A percentile compares a stretch with the other conserved stretches of the same genome.
phyloP scores from a whole-genome alignment of 2,797 vertebrate species.

The Danio kyathit region DNA sequence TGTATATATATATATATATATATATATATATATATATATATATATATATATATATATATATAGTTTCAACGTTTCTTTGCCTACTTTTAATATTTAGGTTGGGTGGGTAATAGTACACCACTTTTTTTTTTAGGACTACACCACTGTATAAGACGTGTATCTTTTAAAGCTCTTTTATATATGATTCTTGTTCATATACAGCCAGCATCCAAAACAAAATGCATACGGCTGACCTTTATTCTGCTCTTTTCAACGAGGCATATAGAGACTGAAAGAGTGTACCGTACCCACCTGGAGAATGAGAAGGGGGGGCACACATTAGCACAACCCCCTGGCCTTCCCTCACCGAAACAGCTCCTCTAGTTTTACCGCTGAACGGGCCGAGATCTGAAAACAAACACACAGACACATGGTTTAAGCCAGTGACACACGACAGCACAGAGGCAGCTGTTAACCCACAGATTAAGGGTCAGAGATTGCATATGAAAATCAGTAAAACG shows the following conservation, averaged over 20 bases:
- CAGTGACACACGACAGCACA: slow-evolving; percentile 17
- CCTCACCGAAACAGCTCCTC: slow-evolving; percentile 92
- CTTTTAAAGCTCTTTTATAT: neutral
- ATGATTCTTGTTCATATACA: neutral
- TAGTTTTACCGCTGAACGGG: slow-evolving; percentile 87
- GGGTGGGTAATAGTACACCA: no score
- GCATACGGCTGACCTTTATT: slow-evolving; percentile 6
- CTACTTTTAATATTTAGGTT: no score
- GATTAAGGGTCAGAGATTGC: slow-evolving; percentile 54
- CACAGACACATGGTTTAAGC: slow-evolving; percentile 42
- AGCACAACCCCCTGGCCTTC: slow-evolving; percentile 97
- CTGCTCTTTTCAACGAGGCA: slow-evolving; percentile 13
- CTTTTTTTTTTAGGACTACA: no score
- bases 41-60: no score
- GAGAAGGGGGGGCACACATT: slow-evolving; percentile 92
- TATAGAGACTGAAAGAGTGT: neutral
- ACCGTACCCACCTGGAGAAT: slow-evolving; percentile 89
- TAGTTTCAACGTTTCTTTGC: no score
- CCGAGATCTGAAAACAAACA: slow-evolving; percentile 84
- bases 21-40: no score
- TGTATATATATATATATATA: no score
- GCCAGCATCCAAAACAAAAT: neutral
- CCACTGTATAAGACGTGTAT: slow-evolving; percentile 1
- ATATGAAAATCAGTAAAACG: slow-evolving; percentile 20
- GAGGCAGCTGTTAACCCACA: slow-evolving; percentile 47